phyloP scores from a whole-genome alignment of 2,888 invertebrate species.

The Hemistola chrysoprasaria region DNA sequence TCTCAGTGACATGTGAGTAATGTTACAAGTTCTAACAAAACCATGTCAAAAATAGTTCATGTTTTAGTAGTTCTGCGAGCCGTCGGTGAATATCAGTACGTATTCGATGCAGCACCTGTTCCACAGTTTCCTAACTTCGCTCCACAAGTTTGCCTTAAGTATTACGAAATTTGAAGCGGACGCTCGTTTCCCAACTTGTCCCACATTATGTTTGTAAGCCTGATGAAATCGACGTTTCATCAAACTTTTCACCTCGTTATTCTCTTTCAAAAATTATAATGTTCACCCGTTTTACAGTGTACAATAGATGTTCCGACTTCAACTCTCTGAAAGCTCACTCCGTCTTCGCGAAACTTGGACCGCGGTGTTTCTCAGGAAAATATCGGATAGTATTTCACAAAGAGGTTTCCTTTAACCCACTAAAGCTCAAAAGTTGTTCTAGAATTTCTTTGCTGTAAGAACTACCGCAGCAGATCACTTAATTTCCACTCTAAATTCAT shows the following conservation, averaged over 20 bases:
- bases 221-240: constrained; percentile 56
- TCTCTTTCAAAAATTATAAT: constrained; percentile 46
- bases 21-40: neutral
- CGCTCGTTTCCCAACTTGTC: constrained; percentile 49
- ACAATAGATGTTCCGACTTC: constrained; percentile 41
- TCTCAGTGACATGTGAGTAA: no score
- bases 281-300: constrained; percentile 37
- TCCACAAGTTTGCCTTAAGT: constrained; percentile 72
- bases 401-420: constrained; percentile 50
- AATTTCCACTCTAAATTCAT: constrained; percentile 34
- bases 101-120: constrained; percentile 72
- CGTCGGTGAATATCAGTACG: constrained; percentile 55
- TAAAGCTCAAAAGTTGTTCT: constrained; percentile 52
- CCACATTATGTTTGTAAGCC: constrained; percentile 65
- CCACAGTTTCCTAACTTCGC: constrained; percentile 60
- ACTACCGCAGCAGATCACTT: constrained; percentile 33
- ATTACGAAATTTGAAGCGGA: constrained; percentile 71
- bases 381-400: constrained; percentile 59
- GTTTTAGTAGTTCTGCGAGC: constrained; percentile 46
- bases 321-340: constrained; percentile 15
- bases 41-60: constrained; percentile 15
- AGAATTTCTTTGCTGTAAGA: constrained; percentile 35
- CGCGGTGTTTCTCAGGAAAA: constrained; percentile 48
- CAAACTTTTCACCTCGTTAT: constrained; percentile 58
- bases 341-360: constrained; percentile 42